Conservation (phyloP, 1,140 invertebrate genomes). For the Solen grandis region DNA sequence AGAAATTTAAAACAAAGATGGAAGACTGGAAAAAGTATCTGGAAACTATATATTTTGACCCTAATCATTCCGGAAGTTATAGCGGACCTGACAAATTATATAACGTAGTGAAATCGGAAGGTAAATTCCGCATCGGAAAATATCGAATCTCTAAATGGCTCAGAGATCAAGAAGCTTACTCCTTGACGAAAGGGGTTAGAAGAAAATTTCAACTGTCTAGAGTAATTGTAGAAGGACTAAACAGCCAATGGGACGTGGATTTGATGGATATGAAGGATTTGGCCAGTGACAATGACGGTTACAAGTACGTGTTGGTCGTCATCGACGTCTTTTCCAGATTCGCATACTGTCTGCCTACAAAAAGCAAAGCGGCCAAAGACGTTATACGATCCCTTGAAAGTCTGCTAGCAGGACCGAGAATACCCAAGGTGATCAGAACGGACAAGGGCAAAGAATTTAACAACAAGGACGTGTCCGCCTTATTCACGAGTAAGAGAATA, state of each 20-base stretch:
- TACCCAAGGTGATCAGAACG: slow-evolving; percentile 1
- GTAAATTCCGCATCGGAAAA: slow-evolving; percentile 24
- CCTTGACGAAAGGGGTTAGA: slow-evolving; percentile 18
- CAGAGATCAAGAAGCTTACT: slow-evolving; percentile 32
- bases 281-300: neutral
- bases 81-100: slow-evolving; percentile 22
- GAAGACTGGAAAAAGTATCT: slow-evolving; percentile 30
- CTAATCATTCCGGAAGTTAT: neutral
- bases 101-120: neutral
- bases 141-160: slow-evolving; percentile 36
- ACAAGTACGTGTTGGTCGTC: neutral
- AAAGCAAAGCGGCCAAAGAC: neutral
- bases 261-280: slow-evolving; percentile 23
- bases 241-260: slow-evolving; percentile 27
- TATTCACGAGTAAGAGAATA: neutral
- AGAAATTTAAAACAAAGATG: slow-evolving; percentile 16
- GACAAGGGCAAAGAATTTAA: slow-evolving; percentile 13
- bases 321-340: slow-evolving; percentile 27
- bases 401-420: neutral
- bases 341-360: neutral
- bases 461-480: neutral
- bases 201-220: neutral
- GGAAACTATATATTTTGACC: slow-evolving; percentile 22
- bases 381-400: neutral
- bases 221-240: slow-evolving; percentile 1